Evolutionary conservation across 2,797 vertebrate genomes (phyloP), one percentile per base, ranked within the genome.

Genomic region (Chiroxiphia lanceolata): DNA sequence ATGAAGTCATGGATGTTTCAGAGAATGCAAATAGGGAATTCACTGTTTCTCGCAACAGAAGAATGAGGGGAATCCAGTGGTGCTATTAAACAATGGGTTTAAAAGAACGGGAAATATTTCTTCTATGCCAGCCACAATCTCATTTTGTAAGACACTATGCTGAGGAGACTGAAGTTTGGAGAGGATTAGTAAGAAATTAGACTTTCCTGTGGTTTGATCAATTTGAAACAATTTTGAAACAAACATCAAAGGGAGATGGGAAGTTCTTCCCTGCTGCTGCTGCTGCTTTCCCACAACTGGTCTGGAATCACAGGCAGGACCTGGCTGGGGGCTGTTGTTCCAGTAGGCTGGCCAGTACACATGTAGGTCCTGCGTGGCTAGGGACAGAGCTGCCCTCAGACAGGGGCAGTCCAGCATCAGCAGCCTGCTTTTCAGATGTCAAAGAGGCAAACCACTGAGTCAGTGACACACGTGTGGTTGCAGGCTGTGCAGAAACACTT

Each of bases 391-490:
- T 83, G 20, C 44, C 79, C 19, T 76, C 59, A 34, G 74, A 23
- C 33, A 6, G 20, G 50, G 38, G 34, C 42, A 57, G 61, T 48
- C 70, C 61, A 51, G 13, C 34, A 26, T 11, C 57, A 78, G 33
- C 61, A 50, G 31, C 21, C 17, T 61, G 21, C 42, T 79, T 82
- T 76, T 57, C 87, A 51, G 63, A 54, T 22, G 61, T 45, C 77
- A 57, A 38, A 60, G 83, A 40, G n/a, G 38, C 40, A 83, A 83
- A 87, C 12, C 51, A 48, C 26, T 29, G 72, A 13, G 10, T 34
- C 1, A 0, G 44, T 13, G 61, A 17, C 2, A 4, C 4, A 2
- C 0, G 0, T 19, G 29, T 36, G 19, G 5, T 45, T 69, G 12
- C 23, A 20, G 14, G 33, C 60, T 70, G 45, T 31, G 40, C 51